Percentiles rank a stretch among this genome's conserved stretches.
Evolutionary conservation across 1,140 invertebrate genomes (phyloP).

Genomic region (Elymnias hypermnestra): DNA sequence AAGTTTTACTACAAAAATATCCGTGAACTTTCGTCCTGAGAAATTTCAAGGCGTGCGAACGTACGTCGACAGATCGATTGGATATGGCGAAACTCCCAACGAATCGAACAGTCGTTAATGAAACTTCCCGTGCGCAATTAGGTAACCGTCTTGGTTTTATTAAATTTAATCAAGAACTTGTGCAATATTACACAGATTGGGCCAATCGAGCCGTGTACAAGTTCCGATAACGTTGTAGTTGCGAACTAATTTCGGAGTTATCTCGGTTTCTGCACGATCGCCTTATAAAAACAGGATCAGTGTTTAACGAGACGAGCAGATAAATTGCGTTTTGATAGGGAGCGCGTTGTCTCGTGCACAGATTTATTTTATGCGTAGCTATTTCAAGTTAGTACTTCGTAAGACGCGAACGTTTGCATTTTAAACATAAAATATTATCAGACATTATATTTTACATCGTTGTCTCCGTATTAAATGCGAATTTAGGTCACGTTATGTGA

Average conservation of each 20-base stretch:
- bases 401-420: constrained; percentile 6
- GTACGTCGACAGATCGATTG: constrained; percentile 30
- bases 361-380: constrained; percentile 17
- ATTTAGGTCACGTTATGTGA: constrained; percentile 10
- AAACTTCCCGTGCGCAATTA: constrained; percentile 70
- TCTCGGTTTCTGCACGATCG: constrained; percentile 45
- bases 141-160: constrained; percentile 73
- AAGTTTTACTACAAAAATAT: too few relatives aligned
- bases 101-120: constrained; percentile 72
- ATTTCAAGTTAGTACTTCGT: constrained; percentile 7
- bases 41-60: constrained; percentile 26
- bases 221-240: constrained; percentile 72
- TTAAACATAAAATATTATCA: background rate
- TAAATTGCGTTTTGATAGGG: constrained; percentile 20
- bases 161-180: constrained; percentile 76
- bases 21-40: constrained; percentile 43
- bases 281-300: constrained; percentile 59
- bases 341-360: constrained; percentile 8
- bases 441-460: constrained; percentile 1
- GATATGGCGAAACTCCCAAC: constrained; percentile 41
- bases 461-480: too few relatives aligned
- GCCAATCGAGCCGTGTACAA: constrained; percentile 69
- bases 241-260: constrained; percentile 68
- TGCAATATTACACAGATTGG: constrained; percentile 75
- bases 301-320: constrained; percentile 38